Evolutionary conservation across 2,797 vertebrate genomes (phyloP).

Genomic region (Kryptopterus vitreolus): DNA sequence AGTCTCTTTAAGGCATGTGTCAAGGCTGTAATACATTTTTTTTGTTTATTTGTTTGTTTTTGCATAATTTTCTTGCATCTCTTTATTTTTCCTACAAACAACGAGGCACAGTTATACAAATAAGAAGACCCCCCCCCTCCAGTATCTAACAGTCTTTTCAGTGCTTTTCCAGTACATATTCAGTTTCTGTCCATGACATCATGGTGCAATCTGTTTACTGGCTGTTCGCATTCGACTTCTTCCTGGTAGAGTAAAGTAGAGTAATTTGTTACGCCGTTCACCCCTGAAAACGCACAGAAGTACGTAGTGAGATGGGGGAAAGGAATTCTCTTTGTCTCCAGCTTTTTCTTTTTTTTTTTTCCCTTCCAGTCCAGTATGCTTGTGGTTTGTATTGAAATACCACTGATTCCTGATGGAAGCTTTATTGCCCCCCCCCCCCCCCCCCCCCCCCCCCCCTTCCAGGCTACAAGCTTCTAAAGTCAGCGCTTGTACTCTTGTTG

Average conservation of each 20-base stretch:
- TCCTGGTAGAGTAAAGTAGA: conserved; percentile 16
- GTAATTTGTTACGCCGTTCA: conserved; percentile 23
- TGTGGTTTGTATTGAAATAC: conserved; percentile 51
- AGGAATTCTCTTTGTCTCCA: conserved; percentile 57
- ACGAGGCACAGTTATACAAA: background rate
- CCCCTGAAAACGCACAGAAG: conserved; percentile 48
- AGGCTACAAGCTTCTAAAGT: conserved; percentile 47
- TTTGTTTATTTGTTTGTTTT: background rate
- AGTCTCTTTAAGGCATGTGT: background rate
- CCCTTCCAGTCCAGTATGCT: conserved; percentile 46
- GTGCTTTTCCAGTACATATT: background rate
- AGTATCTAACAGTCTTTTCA: background rate
- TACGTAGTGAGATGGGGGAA: conserved; percentile 48
- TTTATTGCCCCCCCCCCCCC: conserved; percentile 55
- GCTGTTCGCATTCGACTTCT: background rate
- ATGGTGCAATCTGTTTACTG: background rate
- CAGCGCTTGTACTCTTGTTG: conserved; percentile 23
- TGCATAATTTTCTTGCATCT: background rate
- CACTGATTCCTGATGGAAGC: conserved; percentile 56
- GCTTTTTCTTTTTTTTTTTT: background rate
- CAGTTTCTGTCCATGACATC: background rate
- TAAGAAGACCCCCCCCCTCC: background rate
- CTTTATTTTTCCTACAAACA: background rate
- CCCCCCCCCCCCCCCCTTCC: too few relatives aligned
- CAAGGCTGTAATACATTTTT: background rate